Evolutionary conservation across 2,797 vertebrate species (phyloP), one percentile per base, ranked within the genome.

Genomic region (Phylloscopus collybita): DNA sequence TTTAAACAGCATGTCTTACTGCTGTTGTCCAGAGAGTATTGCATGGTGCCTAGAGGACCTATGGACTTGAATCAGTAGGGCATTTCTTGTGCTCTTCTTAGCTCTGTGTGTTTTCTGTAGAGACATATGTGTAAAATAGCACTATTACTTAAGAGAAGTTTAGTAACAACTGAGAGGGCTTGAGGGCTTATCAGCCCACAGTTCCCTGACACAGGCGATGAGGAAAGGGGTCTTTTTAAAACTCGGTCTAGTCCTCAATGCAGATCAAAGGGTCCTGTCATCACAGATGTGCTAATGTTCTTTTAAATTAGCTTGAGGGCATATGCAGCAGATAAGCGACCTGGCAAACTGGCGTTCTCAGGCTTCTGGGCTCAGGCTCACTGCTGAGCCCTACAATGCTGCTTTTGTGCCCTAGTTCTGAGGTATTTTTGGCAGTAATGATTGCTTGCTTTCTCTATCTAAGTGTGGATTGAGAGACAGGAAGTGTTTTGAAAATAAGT

Each of bases 401-500:
- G 44, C 26, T 90, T 86, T 75, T 23, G 2, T 86, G 76, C n/a
- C 69, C 83, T 84, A 76, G 32, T 95, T 95, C 60, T 50, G 85
- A 45, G 87, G 16, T 89, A 75, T 81, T 92, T 96, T 87, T 90
- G 76, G 23, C 49, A 61, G 18, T 76, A 61, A 36, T 25, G 36
- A 32, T 84, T 66, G 45, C 66, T 87, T 88, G 7, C 30, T 90
- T 83, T 81, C 80, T 86, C 44, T 59, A 25, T 26, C 29, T 66
- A 30, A 81, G 51, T 20, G 29, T 79, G 45, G 49, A 88, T 47
- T 32, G 59, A 74, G 67, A 62, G 60, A 56, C 27, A 34, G 75
- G 71, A 95, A 91, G n/a, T 56, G 30, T 74, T 86, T 91, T 72
- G 72, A 82, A 92, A 93, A 66, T 29, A 66, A 44, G 11, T 59